phyloP scores from a whole-genome alignment of 2,888 invertebrate species.

The Polydrusus tereticollis region DNA sequence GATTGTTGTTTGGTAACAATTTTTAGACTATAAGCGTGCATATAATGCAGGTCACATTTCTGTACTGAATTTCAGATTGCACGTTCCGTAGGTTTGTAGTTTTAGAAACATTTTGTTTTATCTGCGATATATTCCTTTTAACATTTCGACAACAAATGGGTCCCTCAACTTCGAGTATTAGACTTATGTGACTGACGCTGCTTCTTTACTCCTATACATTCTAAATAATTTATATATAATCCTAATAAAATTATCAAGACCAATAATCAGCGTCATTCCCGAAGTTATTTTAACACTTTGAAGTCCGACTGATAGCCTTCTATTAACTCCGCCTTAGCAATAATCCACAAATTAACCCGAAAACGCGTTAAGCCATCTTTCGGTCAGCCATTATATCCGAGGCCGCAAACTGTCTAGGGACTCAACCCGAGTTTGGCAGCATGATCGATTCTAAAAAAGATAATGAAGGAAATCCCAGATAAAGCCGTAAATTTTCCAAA shows the following conservation, averaged over 20 bases:
- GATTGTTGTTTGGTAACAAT: no score
- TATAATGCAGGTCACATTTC: no score
- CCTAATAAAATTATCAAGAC: neutral
- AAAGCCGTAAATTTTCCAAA: constrained; percentile 37
- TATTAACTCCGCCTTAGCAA: constrained; percentile 1
- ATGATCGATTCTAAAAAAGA: constrained; percentile 43
- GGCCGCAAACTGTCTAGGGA: constrained; percentile 36
- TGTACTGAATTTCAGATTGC: no score
- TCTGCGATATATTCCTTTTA: no score
- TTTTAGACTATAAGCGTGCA: no score
- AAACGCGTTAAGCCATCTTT: constrained; percentile 36
- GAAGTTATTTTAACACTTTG: neutral
- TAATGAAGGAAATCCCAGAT: constrained; percentile 39
- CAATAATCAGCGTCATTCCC: neutral
- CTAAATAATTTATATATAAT: neutral
- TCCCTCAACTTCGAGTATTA: no score
- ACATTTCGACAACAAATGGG: no score
- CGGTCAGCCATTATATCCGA: constrained; percentile 29
- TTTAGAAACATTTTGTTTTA: no score
- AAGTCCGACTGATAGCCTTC: constrained; percentile 4
- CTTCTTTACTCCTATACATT: no score
- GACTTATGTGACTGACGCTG: no score
- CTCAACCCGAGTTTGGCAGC: constrained; percentile 21
- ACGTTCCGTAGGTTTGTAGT: no score
- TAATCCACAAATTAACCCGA: constrained; percentile 36